Evolutionary conservation across 2,797 vertebrate species (phyloP), one percentile per base, ranked within the genome.

Genomic region (Psittacula derbiana): DNA sequence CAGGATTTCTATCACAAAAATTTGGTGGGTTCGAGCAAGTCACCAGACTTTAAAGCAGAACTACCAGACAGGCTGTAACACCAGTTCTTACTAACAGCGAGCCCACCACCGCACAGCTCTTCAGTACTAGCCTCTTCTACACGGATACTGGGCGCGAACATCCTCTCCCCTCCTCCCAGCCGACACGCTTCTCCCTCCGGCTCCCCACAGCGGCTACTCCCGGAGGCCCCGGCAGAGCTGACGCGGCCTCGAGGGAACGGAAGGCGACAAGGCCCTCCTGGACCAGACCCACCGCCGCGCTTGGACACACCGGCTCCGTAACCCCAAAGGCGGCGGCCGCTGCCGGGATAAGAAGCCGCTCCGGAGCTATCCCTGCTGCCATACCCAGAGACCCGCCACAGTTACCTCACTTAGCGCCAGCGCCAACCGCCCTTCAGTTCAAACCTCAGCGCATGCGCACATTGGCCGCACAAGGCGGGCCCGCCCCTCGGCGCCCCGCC

Each of bases 61-160:
- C 15, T 6, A 14, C 19, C 8, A n/a, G 24, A 23, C 28, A n/a
- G 41, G 72, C 46, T 17, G 8, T 17, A 36, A 57, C 9, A 3
- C 11, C n/a, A 9, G 10, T 2, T 43, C 36, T 2, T 18, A 24
- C 73, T 11, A 19, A 40, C 15, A 41, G 43, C 3, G 25, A 70
- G 33, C n/a, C 58, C 49, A 31, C 12, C 20, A 10, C 2, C 2
- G 27, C 25, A 11, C 80, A 57, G 27, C 25, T 21, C 44, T 21
- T 31, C 41, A 4, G 8, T 12, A 4, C 20, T 1, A 23, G 2
- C 15, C 43, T 2, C 11, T 43, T 27, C 71, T 65, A 20, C 75
- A 9, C 2, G 4, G 23, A 1, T 12, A 5, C 0, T 7, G 0
- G n/a, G 5, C 52, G 61, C 4, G 4, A 16, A 23, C 31, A 15